A percentile compares a stretch with the other conserved stretches of the same genome.
Evolutionary conservation across 2,888 invertebrate genomes (phyloP).

Genomic region (Dermolepida albohirtum): DNA sequence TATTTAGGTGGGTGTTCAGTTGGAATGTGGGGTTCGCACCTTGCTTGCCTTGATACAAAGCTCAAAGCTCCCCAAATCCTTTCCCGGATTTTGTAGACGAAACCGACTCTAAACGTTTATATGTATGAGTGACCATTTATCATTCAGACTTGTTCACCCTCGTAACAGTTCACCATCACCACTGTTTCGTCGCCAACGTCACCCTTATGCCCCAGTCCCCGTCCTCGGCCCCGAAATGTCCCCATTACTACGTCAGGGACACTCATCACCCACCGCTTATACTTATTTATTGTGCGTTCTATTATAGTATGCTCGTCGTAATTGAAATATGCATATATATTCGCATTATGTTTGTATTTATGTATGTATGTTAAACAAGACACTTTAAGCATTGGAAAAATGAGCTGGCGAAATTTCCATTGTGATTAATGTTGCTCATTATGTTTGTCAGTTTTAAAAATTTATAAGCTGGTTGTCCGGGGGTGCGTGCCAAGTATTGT

Average conservation of each 20-base stretch:
- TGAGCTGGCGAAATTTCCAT: conserved; percentile 29
- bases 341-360: conserved; percentile 1
- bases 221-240: conserved; percentile 26
- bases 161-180: conserved; percentile 40
- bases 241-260: conserved; percentile 39
- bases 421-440: conserved; percentile 30
- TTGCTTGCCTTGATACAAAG: conserved; percentile 57
- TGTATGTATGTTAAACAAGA: conserved; percentile 10
- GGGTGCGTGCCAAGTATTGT: conserved; percentile 12
- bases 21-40: conserved; percentile 59
- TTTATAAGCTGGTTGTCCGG: conserved; percentile 6
- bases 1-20: conserved; percentile 31
- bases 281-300: conserved; percentile 43
- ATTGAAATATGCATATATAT: conserved; percentile 38
- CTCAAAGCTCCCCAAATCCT: conserved; percentile 63
- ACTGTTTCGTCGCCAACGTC: conserved; percentile 12
- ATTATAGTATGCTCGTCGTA: conserved; percentile 41
- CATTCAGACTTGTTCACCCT: conserved; percentile 57
- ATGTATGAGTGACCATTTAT: conserved; percentile 66
- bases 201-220: conserved; percentile 36
- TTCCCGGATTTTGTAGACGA: conserved; percentile 65
- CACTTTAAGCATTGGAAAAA: conserved; percentile 20
- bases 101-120: conserved; percentile 62
- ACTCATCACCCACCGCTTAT: conserved; percentile 38
- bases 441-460: conserved; percentile 20